A percentile compares a stretch with the other conserved stretches of the same genome.
Evolutionary conservation across 2,888 invertebrate genomes (phyloP).

Genomic region (Chalcis sispes): DNA sequence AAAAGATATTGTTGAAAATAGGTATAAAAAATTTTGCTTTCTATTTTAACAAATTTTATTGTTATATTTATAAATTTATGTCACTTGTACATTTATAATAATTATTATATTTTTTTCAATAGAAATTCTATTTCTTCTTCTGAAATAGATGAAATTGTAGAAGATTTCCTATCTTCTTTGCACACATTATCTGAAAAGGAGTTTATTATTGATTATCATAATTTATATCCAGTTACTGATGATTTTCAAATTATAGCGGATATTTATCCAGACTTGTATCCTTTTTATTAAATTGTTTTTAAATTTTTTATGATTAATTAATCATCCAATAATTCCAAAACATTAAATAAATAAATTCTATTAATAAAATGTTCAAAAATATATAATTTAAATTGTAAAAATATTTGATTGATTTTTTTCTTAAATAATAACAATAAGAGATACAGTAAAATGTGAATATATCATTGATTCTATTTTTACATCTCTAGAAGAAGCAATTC

Average conservation of each 20-base stretch:
- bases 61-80: conserved; percentile 35
- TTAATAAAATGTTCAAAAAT: no score
- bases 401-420: no score
- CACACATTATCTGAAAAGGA: conserved; percentile 78
- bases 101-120: conserved; percentile 41
- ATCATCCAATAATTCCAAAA: no score
- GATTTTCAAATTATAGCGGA: conserved; percentile 82
- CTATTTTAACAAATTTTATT: no score
- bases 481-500: conserved; percentile 49
- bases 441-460: conserved; percentile 77
- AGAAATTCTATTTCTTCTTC: conserved; percentile 63
- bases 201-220: conserved; percentile 84
- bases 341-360: no score
- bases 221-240: conserved; percentile 81
- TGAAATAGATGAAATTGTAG: conserved; percentile 68
- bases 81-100: conserved; percentile 39
- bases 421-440: conserved; percentile 74
- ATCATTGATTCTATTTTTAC: conserved; percentile 60
- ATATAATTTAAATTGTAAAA: no score
- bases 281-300: conserved; percentile 70
- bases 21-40: no score
- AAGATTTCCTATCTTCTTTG: conserved; percentile 76
- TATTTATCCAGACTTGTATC: conserved; percentile 84
- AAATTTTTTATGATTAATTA: no score
- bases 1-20: conserved; percentile 65